Base-by-base conservation (phyloP, 2,888 invertebrate species). In the Zaprionus bogoriensis region DNA sequence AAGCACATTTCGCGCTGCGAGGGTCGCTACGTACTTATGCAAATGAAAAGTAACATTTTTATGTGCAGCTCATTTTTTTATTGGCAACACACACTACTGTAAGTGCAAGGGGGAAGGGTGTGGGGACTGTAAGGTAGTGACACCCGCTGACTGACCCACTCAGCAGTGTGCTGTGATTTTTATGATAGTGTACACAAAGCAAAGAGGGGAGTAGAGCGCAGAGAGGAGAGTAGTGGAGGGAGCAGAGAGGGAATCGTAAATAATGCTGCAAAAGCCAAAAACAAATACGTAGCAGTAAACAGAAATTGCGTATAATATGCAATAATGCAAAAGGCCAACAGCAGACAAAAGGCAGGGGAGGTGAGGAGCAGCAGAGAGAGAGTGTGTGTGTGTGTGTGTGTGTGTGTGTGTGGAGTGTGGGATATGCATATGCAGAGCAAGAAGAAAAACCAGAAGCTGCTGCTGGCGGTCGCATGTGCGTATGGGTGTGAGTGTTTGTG, bases 251-350 rank as follows among this genome's bases (percentile, higher is more conserved):
- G 10, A 30, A 1, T 30, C 74, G 81, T 84, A 81, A 80, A 86
- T 86, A 78, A 78, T 74, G 72, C 77, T 59, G 68, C 67, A 80
- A 83, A n/a, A 83, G 77, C 86, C 84, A 68, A 81, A 83, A 81
- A 83, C 83, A 83, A 83, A 83, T 86, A 65, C 65, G 72, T n/a
- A 52, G 68, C 60, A 78, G 81, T 74, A 80, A 78, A 85, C 82
- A 85, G 76, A 78, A 83, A 83, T 86, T 83, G 81, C 78, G 68
- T 78, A 83, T 83, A 83, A 86, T 78, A 86, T 77, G 81, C 77
- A 85, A 82, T 85, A 85, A 78, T 79, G 82, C 85, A 80, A 77
- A 82, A 79, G 81, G 77, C 74, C 84, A 81, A 78, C 78, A 74
- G 66, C n/a, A 22, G 44, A 22, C 28, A 12, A 19, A 17, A 47